Base-by-base conservation (phyloP, 2,888 invertebrate genomes). In the Leptodirus hochenwartii region DNA sequence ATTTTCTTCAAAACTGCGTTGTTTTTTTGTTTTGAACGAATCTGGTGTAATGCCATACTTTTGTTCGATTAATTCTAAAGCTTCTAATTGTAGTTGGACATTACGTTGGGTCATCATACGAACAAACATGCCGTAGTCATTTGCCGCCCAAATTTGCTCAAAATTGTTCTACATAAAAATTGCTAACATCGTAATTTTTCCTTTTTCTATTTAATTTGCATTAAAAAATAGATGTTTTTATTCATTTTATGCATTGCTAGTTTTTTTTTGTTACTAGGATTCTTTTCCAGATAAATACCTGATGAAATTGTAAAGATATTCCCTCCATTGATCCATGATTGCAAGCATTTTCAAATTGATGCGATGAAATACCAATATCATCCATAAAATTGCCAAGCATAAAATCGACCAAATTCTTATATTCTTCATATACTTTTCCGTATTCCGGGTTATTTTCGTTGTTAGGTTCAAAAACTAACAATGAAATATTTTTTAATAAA, bases 61-160 rank as follows among this genome's bases (percentile, higher is more conserved):
- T 43, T 75, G 67, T 48, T 84, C 82, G 30, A 87, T 77, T 43
- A 85, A 59, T 53, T 84, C 84, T 39, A 87, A 53, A 1, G 85
- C 84, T 62, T 91, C 78, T 36, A 91, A 56, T 50, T 91, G 91
- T 17, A 91, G 60, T 47, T 90, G 88, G 14, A 90, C 71, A 53
- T 91, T 91, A 45, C 84, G 77, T 49, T 87, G 82, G 5, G 77
- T 79, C 91, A 91, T 91, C 75, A 91, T 80, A 37, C 79, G 69
- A 33, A 78, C 76, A 50, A 91, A 91, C 54, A 88, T 78, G 38
- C 76, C 71, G 43, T 76, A 81, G 53, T 91, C 87, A 47, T 90
- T 88, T 1, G 88, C 88, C 0, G 91, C 88, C 81, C 88, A 82
- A 34, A 91, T 81, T 62, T 82, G 73, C 43, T 76, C 74, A 44